Evolutionary conservation across 2,888 invertebrate genomes (phyloP).

Genomic region (Galeopsomyia nigrocyanea): DNA sequence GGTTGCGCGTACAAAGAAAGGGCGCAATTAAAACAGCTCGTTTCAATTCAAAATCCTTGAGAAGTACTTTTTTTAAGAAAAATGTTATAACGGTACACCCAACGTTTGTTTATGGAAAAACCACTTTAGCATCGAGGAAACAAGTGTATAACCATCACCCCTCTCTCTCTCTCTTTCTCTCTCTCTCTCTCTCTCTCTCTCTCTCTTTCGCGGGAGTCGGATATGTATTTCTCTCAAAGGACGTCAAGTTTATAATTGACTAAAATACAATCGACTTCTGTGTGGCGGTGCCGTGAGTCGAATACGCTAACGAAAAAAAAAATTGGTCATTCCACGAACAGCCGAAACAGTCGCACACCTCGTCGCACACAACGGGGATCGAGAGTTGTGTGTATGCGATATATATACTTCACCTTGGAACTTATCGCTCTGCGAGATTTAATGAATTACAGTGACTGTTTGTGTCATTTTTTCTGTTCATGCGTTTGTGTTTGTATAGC

Average conservation of each 20-base stretch:
- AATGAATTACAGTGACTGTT: constrained; percentile 20
- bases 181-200: too few relatives aligned
- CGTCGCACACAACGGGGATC: not conserved
- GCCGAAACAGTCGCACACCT: not conserved
- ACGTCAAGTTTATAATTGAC: not conserved
- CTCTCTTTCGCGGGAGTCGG: too few relatives aligned
- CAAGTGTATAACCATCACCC: too few relatives aligned
- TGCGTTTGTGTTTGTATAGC: not conserved
- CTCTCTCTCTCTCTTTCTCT: too few relatives aligned
- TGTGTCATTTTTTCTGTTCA: constrained; percentile 4
- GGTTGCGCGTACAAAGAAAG: too few relatives aligned
- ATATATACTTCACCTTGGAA: constrained; percentile 20
- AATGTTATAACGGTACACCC: too few relatives aligned
- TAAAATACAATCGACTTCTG: not conserved
- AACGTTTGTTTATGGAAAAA: too few relatives aligned
- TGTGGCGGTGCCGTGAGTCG: not conserved
- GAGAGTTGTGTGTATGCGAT: not conserved
- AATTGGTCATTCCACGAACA: constrained; percentile 7
- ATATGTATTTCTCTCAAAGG: not conserved
- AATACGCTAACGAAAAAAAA: not conserved
- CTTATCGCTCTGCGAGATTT: constrained; percentile 32
- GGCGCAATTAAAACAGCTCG: too few relatives aligned
- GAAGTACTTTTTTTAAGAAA: too few relatives aligned
- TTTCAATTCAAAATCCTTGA: too few relatives aligned
- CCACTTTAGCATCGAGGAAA: too few relatives aligned